Conservation (phyloP, 2,888 invertebrate genomes). For the Zaprionus bogoriensis region DNA sequence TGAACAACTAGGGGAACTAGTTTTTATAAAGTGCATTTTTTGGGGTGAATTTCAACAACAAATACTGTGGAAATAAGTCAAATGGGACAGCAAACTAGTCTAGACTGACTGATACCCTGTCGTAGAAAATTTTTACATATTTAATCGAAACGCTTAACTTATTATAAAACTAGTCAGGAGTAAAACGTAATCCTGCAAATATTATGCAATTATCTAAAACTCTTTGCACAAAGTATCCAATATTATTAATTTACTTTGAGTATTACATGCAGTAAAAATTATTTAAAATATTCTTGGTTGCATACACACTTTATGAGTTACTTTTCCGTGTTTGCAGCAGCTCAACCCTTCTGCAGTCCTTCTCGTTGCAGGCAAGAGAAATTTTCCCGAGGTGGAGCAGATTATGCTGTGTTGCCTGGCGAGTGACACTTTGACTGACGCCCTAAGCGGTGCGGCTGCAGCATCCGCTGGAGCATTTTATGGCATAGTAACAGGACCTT, state of each 20-base stretch:
- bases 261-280: neutral
- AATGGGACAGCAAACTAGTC: neutral
- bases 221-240: neutral
- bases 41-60: neutral
- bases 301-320: neutral
- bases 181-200: no score
- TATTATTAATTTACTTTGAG: neutral
- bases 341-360: neutral
- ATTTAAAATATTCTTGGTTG: neutral
- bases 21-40: conserved; percentile 17
- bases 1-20: conserved; percentile 26
- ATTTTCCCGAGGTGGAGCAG: no score
- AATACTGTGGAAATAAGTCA: neutral
- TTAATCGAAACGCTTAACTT: no score
- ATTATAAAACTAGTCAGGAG: no score
- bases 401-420: conserved; percentile 28
- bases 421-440: conserved; percentile 59
- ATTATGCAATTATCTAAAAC: neutral
- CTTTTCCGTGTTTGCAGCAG: neutral
- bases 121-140: no score
- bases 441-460: conserved; percentile 37
- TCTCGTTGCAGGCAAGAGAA: neutral
- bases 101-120: neutral
- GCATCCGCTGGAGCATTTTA: neutral
- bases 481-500: conserved; percentile 8